Evolutionary conservation across 2,888 invertebrate species (phyloP), one percentile per base, ranked within the genome.

Genomic region (Eilema depressum): DNA sequence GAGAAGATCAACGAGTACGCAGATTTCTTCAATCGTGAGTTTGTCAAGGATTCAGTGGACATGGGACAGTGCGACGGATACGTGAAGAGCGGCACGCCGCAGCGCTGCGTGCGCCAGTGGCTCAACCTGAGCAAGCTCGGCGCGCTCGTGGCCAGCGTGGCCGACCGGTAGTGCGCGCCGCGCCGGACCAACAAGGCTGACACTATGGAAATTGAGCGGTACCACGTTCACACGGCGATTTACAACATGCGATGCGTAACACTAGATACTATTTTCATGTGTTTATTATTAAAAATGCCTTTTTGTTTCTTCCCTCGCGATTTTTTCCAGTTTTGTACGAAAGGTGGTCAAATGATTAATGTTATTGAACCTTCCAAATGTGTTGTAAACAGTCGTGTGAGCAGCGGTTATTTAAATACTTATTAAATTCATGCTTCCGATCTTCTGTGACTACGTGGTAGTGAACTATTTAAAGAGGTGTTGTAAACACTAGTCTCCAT

Each of bases 81-180:
- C 64, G 67, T 68, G 59, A 67, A 28, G 14, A 47, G 37, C 23
- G 64, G 37, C 14, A 68, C 28, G 20, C 30, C 61, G 63, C 82
- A 75, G 63, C 79, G 75, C 59, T 89, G 91, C 78, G 84, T 86
- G 66, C 83, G 85, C 0, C 89, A 82, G 76, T 85, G 90, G 89
- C 84, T 92, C 67, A 86, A 92, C 74, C 84, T 92, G 63, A 88
- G 90, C 82, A 87, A 86, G 79, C 86, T 94, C 63, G 80, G 89
- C 72, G 85, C 87, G 66, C 82, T 92, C 62, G 80, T 88, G 68
- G 88, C 87, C 11, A 88, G 91, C 37, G 84, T 89, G 63, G 85
- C 93, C 2, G 94, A 94, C 77, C 92, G 94, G 74, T 93, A 88
- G 81, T 23, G 81, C 63, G 56, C 1, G 12, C 23, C 12, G 26